Percentiles rank a stretch among this genome's conserved stretches.
Conservation (phyloP, 2,113 vertebrate species). For the Sterna hirundo region DNA sequence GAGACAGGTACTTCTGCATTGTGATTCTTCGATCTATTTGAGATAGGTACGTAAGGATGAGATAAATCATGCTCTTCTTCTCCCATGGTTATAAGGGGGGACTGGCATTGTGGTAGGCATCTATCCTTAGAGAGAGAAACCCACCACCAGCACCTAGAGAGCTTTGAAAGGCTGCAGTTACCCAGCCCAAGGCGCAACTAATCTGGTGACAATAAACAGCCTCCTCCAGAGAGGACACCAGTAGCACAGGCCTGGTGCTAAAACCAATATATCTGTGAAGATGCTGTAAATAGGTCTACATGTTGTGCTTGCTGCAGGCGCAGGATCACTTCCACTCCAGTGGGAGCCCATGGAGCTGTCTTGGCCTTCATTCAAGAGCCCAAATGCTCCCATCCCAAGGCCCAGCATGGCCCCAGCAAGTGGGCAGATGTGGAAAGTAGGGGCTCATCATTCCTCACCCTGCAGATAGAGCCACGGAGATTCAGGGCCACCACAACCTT, state of each 20-base stretch:
- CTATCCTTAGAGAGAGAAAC: background rate
- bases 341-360: background rate
- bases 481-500: background rate
- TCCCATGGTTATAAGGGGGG: background rate
- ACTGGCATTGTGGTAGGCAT: background rate
- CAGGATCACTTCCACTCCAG: background rate
- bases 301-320: background rate
- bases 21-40: background rate
- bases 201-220: background rate
- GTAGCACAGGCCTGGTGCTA: background rate
- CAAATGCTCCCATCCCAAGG: background rate
- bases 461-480: background rate
- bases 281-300: background rate
- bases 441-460: background rate
- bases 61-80: background rate
- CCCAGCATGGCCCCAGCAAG: background rate
- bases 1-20: background rate
- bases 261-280: background rate
- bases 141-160: background rate
- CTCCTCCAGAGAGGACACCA: background rate
- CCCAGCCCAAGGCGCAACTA: background rate
- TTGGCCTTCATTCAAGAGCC: background rate
- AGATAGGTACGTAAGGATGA: background rate
- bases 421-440: background rate
- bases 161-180: background rate